A percentile compares a stretch with the other conserved stretches of the same genome.
Evolutionary conservation across 2,797 vertebrate genomes (phyloP).

Genomic region (Balearica regulorum): DNA sequence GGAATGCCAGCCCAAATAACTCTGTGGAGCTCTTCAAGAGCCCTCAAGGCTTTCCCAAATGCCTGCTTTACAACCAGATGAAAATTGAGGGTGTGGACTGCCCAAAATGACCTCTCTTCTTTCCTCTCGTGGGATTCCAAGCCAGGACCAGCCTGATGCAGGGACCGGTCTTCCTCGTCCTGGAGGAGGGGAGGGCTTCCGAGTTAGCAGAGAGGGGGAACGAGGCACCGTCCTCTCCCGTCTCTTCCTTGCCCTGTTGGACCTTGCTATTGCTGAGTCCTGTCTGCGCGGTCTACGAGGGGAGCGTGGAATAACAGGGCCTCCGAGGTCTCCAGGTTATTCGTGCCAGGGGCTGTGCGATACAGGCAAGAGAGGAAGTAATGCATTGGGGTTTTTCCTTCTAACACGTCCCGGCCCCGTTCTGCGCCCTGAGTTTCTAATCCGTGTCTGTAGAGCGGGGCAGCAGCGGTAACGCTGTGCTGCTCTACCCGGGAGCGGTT

Average conservation of each 20-base stretch:
- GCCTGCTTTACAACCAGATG: neutral
- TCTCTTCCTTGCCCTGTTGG: neutral
- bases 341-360: neutral
- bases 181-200: neutral
- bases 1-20: fast-evolving
- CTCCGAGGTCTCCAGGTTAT: fast-evolving
- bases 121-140: neutral
- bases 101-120: neutral
- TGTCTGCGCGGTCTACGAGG: neutral
- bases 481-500: neutral
- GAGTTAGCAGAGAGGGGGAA: neutral
- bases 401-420: fast-evolving
- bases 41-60: neutral
- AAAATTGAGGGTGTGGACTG: neutral
- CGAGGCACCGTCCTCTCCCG: fast-evolving
- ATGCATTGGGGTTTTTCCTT: neutral
- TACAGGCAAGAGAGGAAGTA: fast-evolving
- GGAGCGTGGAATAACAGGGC: neutral
- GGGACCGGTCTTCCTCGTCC: neutral
- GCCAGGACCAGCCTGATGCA: neutral
- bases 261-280: neutral
- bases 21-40: neutral
- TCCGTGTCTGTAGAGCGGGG: fast-evolving
- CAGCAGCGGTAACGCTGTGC: fast-evolving
- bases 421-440: neutral